Base-by-base conservation (phyloP, 2,113 vertebrate genomes). In the Pimephales promelas region DNA sequence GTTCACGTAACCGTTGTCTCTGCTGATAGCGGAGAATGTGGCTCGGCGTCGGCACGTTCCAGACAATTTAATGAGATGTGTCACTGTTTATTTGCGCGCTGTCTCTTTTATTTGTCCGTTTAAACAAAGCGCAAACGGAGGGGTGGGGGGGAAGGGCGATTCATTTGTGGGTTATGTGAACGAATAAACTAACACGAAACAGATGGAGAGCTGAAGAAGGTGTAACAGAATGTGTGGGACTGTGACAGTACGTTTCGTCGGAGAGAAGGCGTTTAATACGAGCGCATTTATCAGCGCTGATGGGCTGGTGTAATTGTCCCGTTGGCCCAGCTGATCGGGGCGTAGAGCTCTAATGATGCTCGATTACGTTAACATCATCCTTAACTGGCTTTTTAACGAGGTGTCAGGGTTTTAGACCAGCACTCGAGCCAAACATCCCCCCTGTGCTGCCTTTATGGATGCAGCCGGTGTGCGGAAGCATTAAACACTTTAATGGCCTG, bases 331-430 rank as follows among this genome's bases (percentile, higher is more conserved):
- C 90, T 96, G 92, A 95, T 96, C 88, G 92, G 91, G 90, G 81
- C 92, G 94, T 90, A 92, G 92, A 92, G 90, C 92, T 95, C 90
- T 95, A 96, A 95, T 94, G 92, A 96, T 91, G 92, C 91, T 89
- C 94, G 91, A 93, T 96, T 94, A 93, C 93, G 96, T 95, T 91
- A 94, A 94, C 89, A 94, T 95, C 92, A 92, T 94, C 92, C 92
- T 93, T 92, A 95, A 93, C 94, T 92, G 93, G 93, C 94, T 92
- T 89, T 93, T 93, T 95, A 94, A 89, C 91, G 92, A 93, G 90
- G 94, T 92, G 93, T 92, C 90, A 93, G 89, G 85, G 91, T 91
- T 93, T 87, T 91, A 89, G 86, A 91, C 92, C 92, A 91, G 83
- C 89, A 86, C 80, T 90, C 86, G 82, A 86, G 64, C 81, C 66